phyloP scores from a whole-genome alignment of 92 coral and sea anemone species.

The Virgularia gustaviana region DNA sequence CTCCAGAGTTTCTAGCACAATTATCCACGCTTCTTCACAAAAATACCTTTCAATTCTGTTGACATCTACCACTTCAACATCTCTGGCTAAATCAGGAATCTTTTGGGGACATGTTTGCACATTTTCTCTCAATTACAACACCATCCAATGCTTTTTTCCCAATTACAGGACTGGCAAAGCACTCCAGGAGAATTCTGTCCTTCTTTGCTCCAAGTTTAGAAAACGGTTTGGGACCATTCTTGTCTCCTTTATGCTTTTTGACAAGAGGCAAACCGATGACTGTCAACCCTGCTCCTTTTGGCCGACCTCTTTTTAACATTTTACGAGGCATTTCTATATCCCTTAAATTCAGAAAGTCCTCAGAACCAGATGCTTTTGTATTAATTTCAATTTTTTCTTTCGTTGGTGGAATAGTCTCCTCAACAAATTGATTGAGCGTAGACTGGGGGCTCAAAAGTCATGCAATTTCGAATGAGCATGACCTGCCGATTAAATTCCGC shows the following conservation, averaged over 20 bases:
- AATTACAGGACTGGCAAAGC: conserved; percentile 2
- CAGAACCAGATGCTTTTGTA: too few relatives aligned
- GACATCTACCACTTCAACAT: conserved; percentile 22
- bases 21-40: background rate
- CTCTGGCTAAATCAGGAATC: conserved; percentile 35
- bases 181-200: background rate
- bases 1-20: background rate
- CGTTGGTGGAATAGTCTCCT: too few relatives aligned
- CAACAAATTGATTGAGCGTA: too few relatives aligned
- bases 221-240: background rate
- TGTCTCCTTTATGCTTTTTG: conserved; percentile 12
- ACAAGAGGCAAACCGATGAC: conserved; percentile 36
- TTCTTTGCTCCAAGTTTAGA: conserved; percentile 8
- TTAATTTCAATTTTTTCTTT: too few relatives aligned
- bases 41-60: conserved; percentile 33
- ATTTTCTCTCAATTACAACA: background rate
- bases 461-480: too few relatives aligned
- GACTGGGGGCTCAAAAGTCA: too few relatives aligned
- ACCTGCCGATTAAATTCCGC: too few relatives aligned
- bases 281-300: conserved; percentile 33
- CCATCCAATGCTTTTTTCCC: conserved; percentile 24
- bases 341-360: background rate
- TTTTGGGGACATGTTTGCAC: conserved; percentile 10
- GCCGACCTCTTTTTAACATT: conserved; percentile 11
- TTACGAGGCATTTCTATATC: conserved; percentile 8